Percentiles rank a stretch among this genome's conserved stretches.
Evolutionary conservation across 2,888 invertebrate species (phyloP).

Genomic region (Tetanocera ferruginea): DNA sequence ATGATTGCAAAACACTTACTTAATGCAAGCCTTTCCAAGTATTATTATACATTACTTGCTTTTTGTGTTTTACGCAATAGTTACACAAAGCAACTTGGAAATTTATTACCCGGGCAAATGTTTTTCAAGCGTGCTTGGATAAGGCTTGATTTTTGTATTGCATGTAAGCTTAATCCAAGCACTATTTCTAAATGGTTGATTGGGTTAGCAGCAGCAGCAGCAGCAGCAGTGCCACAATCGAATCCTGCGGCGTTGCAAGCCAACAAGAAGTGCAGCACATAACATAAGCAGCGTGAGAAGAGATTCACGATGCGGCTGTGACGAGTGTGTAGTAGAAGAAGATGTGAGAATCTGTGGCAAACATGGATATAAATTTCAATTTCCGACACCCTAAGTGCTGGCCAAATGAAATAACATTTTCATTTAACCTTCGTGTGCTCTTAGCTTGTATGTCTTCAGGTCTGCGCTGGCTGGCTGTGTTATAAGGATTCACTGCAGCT

Average conservation of each 20-base stretch:
- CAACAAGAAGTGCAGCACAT: slow-evolving; percentile 24
- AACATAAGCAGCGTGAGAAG: background rate
- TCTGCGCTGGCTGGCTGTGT: slow-evolving; percentile 38
- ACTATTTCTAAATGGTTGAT: too few relatives aligned
- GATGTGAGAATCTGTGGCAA: slow-evolving; percentile 12
- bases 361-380: slow-evolving; percentile 54
- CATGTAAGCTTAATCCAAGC: too few relatives aligned
- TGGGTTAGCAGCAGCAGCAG: too few relatives aligned
- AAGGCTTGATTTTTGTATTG: too few relatives aligned
- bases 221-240: slow-evolving; percentile 12
- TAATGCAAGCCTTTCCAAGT: too few relatives aligned
- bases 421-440: slow-evolving; percentile 53
- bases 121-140: too few relatives aligned
- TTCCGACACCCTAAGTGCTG: slow-evolving; percentile 51
- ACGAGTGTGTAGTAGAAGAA: background rate
- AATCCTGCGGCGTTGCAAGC: slow-evolving; percentile 23
- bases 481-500: background rate
- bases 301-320: background rate
- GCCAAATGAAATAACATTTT: slow-evolving; percentile 55
- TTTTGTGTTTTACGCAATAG: too few relatives aligned
- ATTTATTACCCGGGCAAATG: too few relatives aligned
- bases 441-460: slow-evolving; percentile 50
- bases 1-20: too few relatives aligned
- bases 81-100: too few relatives aligned
- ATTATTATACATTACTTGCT: too few relatives aligned